A percentile compares a stretch with the other conserved stretches of the same genome.
phyloP scores from a whole-genome alignment of 1,140 invertebrate genomes.

The Maconellicoccus hirsutus region DNA sequence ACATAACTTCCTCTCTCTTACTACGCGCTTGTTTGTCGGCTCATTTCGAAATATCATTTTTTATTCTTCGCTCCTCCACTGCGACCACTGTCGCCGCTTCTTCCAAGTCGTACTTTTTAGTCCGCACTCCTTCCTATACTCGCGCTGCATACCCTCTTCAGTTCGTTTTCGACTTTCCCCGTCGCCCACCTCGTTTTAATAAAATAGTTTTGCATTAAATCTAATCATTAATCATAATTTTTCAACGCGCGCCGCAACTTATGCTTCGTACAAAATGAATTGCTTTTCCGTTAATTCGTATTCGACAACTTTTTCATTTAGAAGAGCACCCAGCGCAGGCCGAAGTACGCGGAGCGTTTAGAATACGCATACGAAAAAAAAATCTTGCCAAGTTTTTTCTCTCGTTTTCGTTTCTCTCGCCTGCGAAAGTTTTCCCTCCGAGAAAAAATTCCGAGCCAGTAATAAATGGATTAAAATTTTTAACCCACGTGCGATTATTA shows the following conservation, averaged over 20 bases:
- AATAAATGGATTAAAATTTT: slow-evolving; percentile 6
- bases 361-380: not conserved
- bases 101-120: too few relatives aligned
- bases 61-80: not conserved
- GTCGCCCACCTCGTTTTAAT: slow-evolving; percentile 6
- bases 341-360: not conserved
- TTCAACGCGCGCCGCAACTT: not conserved
- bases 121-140: too few relatives aligned
- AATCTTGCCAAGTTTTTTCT: not conserved
- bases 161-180: too few relatives aligned
- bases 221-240: slow-evolving; percentile 10
- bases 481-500: not conserved
- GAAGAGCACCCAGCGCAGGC: too few relatives aligned
- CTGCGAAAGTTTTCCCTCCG: not conserved
- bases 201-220: slow-evolving; percentile 6
- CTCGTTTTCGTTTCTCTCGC: not conserved
- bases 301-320: slow-evolving; percentile 5
- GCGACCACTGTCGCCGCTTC: too few relatives aligned
- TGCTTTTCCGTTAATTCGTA: slow-evolving; percentile 8
- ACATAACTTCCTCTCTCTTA: not conserved
- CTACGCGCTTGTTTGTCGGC: not conserved
- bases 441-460: not conserved
- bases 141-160: too few relatives aligned
- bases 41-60: slow-evolving; percentile 9
- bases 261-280: slow-evolving; percentile 4